phyloP scores from a whole-genome alignment of 2,888 invertebrate genomes.

The Drosophila monieri region DNA sequence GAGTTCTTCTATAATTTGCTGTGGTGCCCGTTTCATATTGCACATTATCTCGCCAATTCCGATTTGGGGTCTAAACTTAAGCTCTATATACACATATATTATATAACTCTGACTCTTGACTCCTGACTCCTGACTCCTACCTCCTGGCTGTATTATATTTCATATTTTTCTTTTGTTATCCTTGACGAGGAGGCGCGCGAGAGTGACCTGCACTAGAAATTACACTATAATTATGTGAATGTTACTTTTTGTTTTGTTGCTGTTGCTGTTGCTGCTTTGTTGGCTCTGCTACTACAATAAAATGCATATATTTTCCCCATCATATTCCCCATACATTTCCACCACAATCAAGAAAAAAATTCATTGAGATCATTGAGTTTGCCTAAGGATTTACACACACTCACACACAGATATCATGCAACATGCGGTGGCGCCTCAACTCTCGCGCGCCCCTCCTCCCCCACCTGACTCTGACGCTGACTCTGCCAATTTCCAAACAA shows the following conservation, averaged over 20 bases:
- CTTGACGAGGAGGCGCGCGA: constrained; percentile 61
- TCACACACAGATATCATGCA: constrained; percentile 52
- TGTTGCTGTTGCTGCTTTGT: constrained; percentile 6
- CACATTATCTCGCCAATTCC: constrained; percentile 20
- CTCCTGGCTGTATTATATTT: not conserved
- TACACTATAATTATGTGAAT: constrained; percentile 75
- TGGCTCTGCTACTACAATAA: constrained; percentile 49
- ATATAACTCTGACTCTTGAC: constrained; percentile 31
- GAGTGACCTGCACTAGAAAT: constrained; percentile 68
- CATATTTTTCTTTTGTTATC: constrained; percentile 14
- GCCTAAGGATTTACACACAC: constrained; percentile 67
- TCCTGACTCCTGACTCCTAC: constrained; percentile 11
- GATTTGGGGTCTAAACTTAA: constrained; percentile 35
- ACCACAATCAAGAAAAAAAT: constrained; percentile 71
- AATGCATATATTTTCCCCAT: constrained; percentile 68
- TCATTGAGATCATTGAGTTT: constrained; percentile 79
- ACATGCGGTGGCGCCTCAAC: constrained; percentile 31
- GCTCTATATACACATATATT: constrained; percentile 18
- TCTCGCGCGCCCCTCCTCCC: constrained; percentile 43
- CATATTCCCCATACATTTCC: constrained; percentile 35
- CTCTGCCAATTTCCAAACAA: constrained; percentile 31
- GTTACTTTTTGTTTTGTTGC: constrained; percentile 50
- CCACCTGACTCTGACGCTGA: constrained; percentile 14
- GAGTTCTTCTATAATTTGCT: constrained; percentile 24
- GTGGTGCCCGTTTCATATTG: constrained; percentile 23